These are phyloP conservation scores for Criorhina ranunculi DNA, from an alignment of 2,888 invertebrate species.

Conservation along the genomic window DNA sequence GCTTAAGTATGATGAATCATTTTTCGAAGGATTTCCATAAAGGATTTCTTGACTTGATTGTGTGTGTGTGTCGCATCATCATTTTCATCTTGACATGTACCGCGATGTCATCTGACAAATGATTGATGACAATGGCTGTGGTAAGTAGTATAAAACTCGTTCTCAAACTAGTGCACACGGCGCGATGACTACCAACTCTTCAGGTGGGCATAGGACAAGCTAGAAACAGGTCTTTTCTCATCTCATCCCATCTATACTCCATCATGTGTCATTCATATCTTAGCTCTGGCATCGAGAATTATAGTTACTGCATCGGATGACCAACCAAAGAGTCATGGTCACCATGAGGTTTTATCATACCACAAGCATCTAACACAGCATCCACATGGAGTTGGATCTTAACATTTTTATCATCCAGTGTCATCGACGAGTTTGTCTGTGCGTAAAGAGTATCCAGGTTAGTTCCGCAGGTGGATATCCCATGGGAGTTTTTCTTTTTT, in stretches of 20 bases:
- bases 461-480: slow-evolving; percentile 50
- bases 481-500: slow-evolving; percentile 71
- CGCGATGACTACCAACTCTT: slow-evolving; percentile 29
- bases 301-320: slow-evolving; percentile 38
- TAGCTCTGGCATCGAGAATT: slow-evolving; percentile 62
- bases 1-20: slow-evolving; percentile 71
- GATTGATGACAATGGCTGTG: slow-evolving; percentile 67
- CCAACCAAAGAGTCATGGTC: slow-evolving; percentile 56
- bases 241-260: slow-evolving; percentile 65
- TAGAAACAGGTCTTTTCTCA: slow-evolving; percentile 51
- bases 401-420: slow-evolving; percentile 55
- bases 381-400: slow-evolving; percentile 36
- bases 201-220: slow-evolving; percentile 50
- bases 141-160: slow-evolving; percentile 38
- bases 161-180: background rate
- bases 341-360: slow-evolving; percentile 51
- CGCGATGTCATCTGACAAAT: slow-evolving; percentile 62
- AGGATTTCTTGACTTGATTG: slow-evolving; percentile 53
- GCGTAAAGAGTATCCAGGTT: slow-evolving; percentile 7
- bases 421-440: slow-evolving; percentile 16
- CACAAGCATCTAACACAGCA: slow-evolving; percentile 50
- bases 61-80: slow-evolving; percentile 36
- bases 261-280: slow-evolving; percentile 74
- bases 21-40: slow-evolving; percentile 9
- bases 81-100: background rate